Base-by-base conservation (phyloP, 2,113 vertebrate genomes). In the Merops nubicus region DNA sequence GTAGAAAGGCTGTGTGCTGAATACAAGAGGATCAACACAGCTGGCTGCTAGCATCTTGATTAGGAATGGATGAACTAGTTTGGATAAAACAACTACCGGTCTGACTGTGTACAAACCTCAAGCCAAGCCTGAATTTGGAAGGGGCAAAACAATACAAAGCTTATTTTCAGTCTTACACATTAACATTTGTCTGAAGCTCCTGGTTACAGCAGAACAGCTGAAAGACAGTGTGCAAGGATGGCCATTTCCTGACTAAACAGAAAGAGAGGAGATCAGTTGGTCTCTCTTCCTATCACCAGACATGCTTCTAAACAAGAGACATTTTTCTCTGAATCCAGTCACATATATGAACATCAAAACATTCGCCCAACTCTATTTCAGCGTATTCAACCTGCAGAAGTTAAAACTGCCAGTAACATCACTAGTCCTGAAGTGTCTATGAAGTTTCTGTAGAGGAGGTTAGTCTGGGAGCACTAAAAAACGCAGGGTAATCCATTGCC, bases 1-100 rank as follows among this genome's bases (percentile, higher is more conserved):
- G 43, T 59, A 92, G 91, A 81, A 75, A 91, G 7, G 26, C n/a
- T 54, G 81, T 75, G 91, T 1, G 8, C 21, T 91, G 89, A 88
- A 94, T 84, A 23, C 25, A 42, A 95, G 91, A 81, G 75, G 84
- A 86, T 93, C 93, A 93, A 76, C 54, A 48, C 31, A 56, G 31
- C 54, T n/a, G 54, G 54, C 13, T 56, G 31, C 54, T 56, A 56
- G 54, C 5, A 31, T n/a, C 31, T n/a, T 56, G 31, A n/a, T 33
- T 56, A 95, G 84, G 33, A 45, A 85, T 83, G 57, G 88, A 88
- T 94, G 77, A 72, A 68, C 79, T 88, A 9, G 42, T 95, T 94
- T 94, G 92, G 63, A 72, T 96, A 92, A 97, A 97, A 93, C 80
- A 94, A 82, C 93, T 94, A 94, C 57, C 85, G 84, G 42, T 79